Evolutionary conservation across 2,888 invertebrate species (phyloP).

Genomic region (Helicoverpa assulta): DNA sequence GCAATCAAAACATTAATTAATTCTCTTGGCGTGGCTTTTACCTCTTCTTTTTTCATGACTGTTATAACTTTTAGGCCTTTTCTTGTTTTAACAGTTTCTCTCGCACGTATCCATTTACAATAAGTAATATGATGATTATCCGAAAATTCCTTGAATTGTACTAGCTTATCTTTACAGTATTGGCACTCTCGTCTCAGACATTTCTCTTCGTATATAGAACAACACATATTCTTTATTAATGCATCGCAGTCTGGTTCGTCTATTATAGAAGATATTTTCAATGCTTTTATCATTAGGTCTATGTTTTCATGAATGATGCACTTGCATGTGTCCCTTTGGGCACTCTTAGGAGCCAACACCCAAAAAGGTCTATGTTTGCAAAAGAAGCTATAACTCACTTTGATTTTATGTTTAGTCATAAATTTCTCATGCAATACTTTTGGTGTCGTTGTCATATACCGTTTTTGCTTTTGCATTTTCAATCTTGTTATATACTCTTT

Average conservation of each 20-base stretch:
- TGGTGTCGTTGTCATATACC: slow-evolving; percentile 13
- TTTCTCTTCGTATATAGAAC: slow-evolving; percentile 6
- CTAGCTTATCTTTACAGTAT: slow-evolving; percentile 1
- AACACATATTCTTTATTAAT: slow-evolving; percentile 15
- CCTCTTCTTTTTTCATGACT: neutral
- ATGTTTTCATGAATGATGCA: slow-evolving; percentile 38
- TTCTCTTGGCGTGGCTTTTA: slow-evolving; percentile 1
- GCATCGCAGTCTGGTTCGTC: slow-evolving; percentile 9
- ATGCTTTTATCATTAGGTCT: slow-evolving; percentile 27
- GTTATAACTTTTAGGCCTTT: neutral
- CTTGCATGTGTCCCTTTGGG: slow-evolving; percentile 39
- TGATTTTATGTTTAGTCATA: slow-evolving; percentile 17
- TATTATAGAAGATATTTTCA: slow-evolving; percentile 15
- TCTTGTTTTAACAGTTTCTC: neutral
- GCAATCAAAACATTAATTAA: neutral
- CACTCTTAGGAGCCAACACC: slow-evolving; percentile 32
- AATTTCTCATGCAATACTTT: slow-evolving; percentile 28
- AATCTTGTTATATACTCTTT: slow-evolving; percentile 36
- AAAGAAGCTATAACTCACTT: slow-evolving; percentile 31
- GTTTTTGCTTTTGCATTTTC: slow-evolving; percentile 33
- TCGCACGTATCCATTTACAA: neutral
- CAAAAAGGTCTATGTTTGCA: slow-evolving; percentile 39
- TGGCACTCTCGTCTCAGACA: slow-evolving; percentile 16
- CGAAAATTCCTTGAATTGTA: slow-evolving; percentile 12
- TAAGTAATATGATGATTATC: slow-evolving; percentile 9